Conservation (phyloP, 2,797 vertebrate species). For the Vireo griseus region DNA sequence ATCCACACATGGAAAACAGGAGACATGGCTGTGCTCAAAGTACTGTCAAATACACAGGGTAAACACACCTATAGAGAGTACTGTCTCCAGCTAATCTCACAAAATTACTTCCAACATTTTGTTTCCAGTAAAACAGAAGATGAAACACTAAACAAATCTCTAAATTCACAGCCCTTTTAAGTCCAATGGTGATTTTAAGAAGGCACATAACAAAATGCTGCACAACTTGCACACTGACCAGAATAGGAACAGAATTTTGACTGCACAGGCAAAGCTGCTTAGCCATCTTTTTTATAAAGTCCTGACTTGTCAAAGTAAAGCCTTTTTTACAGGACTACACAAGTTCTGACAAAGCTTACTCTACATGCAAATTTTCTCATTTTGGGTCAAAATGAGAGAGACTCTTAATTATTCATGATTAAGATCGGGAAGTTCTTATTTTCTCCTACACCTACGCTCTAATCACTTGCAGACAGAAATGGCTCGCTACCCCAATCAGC, state of each 20-base stretch:
- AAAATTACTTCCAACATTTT: neutral
- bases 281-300: neutral
- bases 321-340: neutral
- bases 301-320: neutral
- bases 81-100: neutral
- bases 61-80: neutral
- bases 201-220: neutral
- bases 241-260: neutral
- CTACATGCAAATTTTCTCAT: neutral
- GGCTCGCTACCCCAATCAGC: fast-evolving
- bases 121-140: neutral
- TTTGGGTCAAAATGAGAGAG: conserved; percentile 2
- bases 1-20: neutral
- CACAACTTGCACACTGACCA: neutral
- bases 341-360: neutral
- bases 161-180: neutral
- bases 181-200: neutral
- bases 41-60: neutral
- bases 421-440: neutral
- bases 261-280: neutral
- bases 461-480: neutral
- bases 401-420: conserved; percentile 15
- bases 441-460: neutral
- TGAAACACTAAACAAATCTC: neutral
- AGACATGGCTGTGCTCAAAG: neutral